Percentiles rank a stretch among this genome's conserved stretches.
Conservation (phyloP, 35 echinoderm and acorn worm species). For the Holothuria glaberrima region DNA sequence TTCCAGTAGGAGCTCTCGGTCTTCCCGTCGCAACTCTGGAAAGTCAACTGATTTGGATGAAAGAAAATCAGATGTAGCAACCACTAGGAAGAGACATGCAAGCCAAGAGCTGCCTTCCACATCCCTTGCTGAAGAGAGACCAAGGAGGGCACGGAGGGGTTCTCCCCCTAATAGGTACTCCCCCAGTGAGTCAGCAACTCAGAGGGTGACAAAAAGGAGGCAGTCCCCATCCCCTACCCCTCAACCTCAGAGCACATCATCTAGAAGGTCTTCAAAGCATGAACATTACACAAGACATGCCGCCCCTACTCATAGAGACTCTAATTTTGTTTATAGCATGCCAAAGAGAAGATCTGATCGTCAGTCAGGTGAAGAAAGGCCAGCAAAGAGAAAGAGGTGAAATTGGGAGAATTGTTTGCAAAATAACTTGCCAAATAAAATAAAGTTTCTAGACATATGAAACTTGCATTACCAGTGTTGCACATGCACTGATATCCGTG, state of each 20-base stretch:
- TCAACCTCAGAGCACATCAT: conserved; percentile 2
- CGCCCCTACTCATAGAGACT: conserved; percentile 27
- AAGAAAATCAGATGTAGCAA: not conserved
- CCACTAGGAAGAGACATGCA: conserved; percentile 31
- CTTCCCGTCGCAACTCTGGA: conserved; percentile 42
- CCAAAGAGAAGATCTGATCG: conserved; percentile 54
- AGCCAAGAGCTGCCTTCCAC: conserved; percentile 45
- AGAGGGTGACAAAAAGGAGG: conserved; percentile 40
- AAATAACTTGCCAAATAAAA: too few species aligned
- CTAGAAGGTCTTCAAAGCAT: conserved; percentile 35
- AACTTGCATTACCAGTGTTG: not conserved
- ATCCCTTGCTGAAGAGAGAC: conserved; percentile 29
- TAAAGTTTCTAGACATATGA: not conserved
- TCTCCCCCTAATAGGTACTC: conserved; percentile 58
- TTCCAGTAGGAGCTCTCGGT: conserved; percentile 23
- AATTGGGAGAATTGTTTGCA: not conserved
- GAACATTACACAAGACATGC: conserved; percentile 50
- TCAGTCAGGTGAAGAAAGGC: conserved; percentile 29
- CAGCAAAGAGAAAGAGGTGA: conserved; percentile 44
- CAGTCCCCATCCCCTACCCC: conserved; percentile 45
- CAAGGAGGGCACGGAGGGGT: conserved; percentile 14
- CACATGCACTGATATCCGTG: not conserved
- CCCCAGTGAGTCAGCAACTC: conserved; percentile 60
- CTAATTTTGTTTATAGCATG: conserved; percentile 44
- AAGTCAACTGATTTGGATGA: conserved; percentile 14